These are phyloP conservation scores for Liparis tanakae DNA, from an alignment of 2,797 vertebrate genomes.

Conservation along the genomic window DNA sequence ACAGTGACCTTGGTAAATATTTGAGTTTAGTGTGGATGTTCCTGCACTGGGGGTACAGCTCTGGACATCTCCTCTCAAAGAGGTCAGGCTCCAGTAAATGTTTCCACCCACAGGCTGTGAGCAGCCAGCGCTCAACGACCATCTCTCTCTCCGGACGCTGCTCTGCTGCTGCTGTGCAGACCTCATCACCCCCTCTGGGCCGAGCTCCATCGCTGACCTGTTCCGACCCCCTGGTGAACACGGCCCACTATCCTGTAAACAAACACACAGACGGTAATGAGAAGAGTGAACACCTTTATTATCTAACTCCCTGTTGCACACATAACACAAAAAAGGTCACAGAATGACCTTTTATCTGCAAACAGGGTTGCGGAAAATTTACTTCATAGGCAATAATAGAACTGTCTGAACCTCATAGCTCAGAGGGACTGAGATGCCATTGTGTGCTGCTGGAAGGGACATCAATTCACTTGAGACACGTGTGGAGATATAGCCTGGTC, in stretches of 20 bases:
- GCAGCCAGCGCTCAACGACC: constrained; percentile 30
- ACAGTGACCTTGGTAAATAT: constrained; percentile 21
- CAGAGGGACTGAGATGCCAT: not conserved
- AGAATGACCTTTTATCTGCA: constrained; percentile 8
- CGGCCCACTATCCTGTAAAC: constrained; percentile 25
- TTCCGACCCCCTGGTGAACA: constrained; percentile 28
- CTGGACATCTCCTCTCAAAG: constrained; percentile 41
- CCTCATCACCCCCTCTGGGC: constrained; percentile 52
- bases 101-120: constrained; percentile 54
- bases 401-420: not conserved
- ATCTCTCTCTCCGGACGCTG: constrained; percentile 43
- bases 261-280: constrained; percentile 31
- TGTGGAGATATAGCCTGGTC: constrained; percentile 4
- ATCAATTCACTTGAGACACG: not conserved
- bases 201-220: constrained; percentile 28
- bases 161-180: constrained; percentile 46
- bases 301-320: not conserved
- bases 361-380: constrained; percentile 8
- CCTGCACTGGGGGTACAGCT: not conserved
- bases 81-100: constrained; percentile 48
- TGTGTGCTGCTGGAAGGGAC: not conserved
- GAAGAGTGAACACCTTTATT: constrained; percentile 12
- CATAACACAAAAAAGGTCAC: constrained; percentile 18
- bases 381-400: not conserved
- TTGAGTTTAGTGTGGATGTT: not conserved